Base-by-base conservation (phyloP, 1,140 invertebrate species). In the Plodia interpunctella region DNA sequence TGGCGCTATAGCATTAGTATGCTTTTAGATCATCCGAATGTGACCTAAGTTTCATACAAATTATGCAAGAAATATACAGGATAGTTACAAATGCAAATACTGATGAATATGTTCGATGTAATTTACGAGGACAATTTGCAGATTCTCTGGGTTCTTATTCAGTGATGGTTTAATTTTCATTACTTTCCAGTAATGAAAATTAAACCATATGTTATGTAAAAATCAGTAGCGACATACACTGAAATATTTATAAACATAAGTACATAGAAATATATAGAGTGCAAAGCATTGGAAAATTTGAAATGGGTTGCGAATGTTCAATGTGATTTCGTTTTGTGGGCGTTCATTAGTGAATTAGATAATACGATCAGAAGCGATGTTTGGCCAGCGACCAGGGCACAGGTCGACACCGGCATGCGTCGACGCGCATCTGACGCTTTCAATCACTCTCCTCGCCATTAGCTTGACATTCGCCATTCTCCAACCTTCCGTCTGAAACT, bases 321-420 rank as follows among this genome's bases (percentile, higher is more conserved):
- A 35, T 35, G 10, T 35, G 10, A 2, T 9, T n/a, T n/a, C n/a
- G n/a, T n/a, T n/a, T 35, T 9, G 9, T 13, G 9, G 32, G 32
- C 8, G 9, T 35, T 11, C 32, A 20, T 20, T 51, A 73, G 68
- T 83, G 66, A 83, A 78, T 79, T 80, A 79, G 62, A 62, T 61
- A 25, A 62, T 70, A 74, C 76, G 77, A 83, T 80, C 83, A 78
- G 68, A 80, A 65, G 79, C 76, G 68, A 71, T 74, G 75, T 78
- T 83, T 81, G 77, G 78, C 78, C 62, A 72, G 70, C 60, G 68
- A 73, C 64, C 50, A 57, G 70, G 69, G 69, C 72, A 64, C 66
- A 76, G 76, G 78, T 82, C 74, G 67, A 62, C 65, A 28, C 38
- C 55, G 78, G 77, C 64, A 81, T 76, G 73, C 44, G 63, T 30